A percentile compares a stretch with the other conserved stretches of the same genome.
These are phyloP conservation scores for Prunella himalayana DNA, from an alignment of 2,113 vertebrate species.

Conservation along the genomic window DNA sequence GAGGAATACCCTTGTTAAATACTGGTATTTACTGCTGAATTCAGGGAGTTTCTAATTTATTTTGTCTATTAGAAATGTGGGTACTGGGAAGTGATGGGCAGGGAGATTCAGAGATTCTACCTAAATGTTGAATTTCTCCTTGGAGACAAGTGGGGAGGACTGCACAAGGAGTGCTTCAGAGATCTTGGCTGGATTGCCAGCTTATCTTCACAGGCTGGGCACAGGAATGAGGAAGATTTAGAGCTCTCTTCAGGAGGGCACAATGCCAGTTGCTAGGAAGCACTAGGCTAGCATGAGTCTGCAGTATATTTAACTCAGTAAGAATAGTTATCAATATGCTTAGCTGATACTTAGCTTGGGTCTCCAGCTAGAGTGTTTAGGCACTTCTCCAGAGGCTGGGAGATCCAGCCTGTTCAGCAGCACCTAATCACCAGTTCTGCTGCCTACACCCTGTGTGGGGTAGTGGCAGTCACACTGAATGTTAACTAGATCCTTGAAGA, in stretches of 20 bases:
- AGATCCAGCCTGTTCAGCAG: background rate
- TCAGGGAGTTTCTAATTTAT: background rate
- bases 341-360: background rate
- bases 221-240: background rate
- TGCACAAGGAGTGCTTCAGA: background rate
- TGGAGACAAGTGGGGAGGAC: background rate
- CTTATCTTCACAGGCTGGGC: background rate
- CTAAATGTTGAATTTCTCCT: background rate
- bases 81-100: background rate
- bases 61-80: background rate
- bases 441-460: accelerated
- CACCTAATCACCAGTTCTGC: background rate
- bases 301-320: background rate
- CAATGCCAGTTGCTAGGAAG: background rate
- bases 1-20: background rate
- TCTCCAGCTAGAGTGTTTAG: background rate
- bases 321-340: background rate
- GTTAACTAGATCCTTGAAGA: background rate
- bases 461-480: background rate
- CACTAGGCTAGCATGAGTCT: background rate
- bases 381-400: background rate
- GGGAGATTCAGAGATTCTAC: background rate
- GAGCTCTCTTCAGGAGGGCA: background rate
- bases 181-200: background rate
- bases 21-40: background rate